Base-by-base conservation (phyloP, 1,140 invertebrate genomes). In the Brachionus rotundiformis region DNA sequence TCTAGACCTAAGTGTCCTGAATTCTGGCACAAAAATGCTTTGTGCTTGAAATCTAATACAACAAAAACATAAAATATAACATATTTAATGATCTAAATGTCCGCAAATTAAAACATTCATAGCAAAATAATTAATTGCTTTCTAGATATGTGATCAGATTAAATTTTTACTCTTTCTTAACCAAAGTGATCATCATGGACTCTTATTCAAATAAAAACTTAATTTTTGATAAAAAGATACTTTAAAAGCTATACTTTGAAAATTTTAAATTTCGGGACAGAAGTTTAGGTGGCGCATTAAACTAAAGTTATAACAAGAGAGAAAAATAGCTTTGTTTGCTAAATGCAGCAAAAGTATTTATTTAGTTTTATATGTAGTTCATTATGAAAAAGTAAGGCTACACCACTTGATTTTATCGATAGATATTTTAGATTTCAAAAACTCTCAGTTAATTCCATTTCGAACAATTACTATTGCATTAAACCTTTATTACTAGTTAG, bases 11-110 rank as follows among this genome's bases (percentile, higher is more conserved):
- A 73, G 36, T 73, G 39, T 73, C 68, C 19, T 25, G 19, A 73
- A 73, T n/a, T 44, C 44, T 73, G 68, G 68, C 23, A 44, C 68
- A 73, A 47, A 71, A 25, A 44, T 73, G 16, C 68, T 73, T 73
- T 73, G 68, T 73, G 47, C 47, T 73, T 23, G 68, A 73, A 73
- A 73, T 73, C 19, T 25, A 73, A 73, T 44, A 73, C 63, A 68
- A 36, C 19, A 63, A n/a, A 63, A 63, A 11, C 16, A 33, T 36
- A 68, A 68, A 68, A 33, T 68, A 68, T 68, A 68, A 73, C 39
- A 73, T 44, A 44, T 39, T 73, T 73, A 44, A 73, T 73, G 68
- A 73, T 73, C 39, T 19, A 31, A 44, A 44, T 73, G 39, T 73
- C 68, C 36, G 27, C 16, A 68, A 68, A 68, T 27, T 39, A 31